A percentile compares a stretch with the other conserved stretches of the same genome.
phyloP scores from a whole-genome alignment of 2,113 vertebrate species.

The Microcebus griseorufus region DNA sequence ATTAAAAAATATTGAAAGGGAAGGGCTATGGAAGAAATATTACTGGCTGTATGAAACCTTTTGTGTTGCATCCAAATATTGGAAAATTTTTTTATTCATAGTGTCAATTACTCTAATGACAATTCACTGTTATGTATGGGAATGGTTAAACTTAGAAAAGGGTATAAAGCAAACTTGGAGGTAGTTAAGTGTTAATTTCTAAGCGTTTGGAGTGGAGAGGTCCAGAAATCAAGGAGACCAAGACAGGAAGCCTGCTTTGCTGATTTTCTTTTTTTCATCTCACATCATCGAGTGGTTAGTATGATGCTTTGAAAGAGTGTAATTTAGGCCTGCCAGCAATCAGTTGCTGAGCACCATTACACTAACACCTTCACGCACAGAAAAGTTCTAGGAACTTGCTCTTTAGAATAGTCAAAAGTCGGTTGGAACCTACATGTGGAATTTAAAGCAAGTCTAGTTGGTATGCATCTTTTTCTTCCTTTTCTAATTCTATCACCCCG shows the following conservation, averaged over 20 bases:
- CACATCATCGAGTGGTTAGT: neutral
- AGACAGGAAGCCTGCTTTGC: slow-evolving; percentile 9
- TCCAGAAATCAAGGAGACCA: slow-evolving; percentile 46
- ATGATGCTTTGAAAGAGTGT: slow-evolving; percentile 36
- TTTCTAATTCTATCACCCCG: neutral
- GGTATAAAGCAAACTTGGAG: neutral
- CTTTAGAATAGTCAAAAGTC: slow-evolving; percentile 58
- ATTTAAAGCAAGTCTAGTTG: neutral
- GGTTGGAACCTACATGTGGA: neutral
- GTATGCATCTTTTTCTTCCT: neutral
- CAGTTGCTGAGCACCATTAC: slow-evolving; percentile 13
- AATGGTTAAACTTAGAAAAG: neutral
- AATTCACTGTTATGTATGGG: neutral
- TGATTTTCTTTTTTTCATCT: slow-evolving; percentile 54
- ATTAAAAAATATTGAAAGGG: neutral
- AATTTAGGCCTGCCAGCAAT: slow-evolving; percentile 57
- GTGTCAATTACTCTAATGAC: neutral
- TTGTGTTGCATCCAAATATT: neutral
- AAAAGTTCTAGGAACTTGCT: slow-evolving; percentile 29
- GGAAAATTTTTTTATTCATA: neutral
- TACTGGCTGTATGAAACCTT: neutral
- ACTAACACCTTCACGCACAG: neutral
- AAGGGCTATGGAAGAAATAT: neutral
- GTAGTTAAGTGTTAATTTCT: neutral
- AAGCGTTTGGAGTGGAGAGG: neutral